These are phyloP conservation scores for Pteria penguin DNA, from an alignment of 2,888 invertebrate species.

Conservation along the genomic window DNA sequence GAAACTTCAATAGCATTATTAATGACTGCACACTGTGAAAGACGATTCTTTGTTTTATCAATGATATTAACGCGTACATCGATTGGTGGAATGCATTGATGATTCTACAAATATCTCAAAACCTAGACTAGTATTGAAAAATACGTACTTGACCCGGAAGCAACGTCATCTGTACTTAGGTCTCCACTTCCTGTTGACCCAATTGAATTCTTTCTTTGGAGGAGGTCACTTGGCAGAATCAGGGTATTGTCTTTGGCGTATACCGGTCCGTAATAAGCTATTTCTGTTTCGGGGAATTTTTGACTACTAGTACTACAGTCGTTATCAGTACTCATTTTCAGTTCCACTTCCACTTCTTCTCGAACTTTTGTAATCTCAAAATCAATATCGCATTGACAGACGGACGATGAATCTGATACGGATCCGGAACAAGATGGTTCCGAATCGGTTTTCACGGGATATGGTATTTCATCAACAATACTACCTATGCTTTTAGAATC, in stretches of 20 bases:
- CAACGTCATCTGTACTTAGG: background rate
- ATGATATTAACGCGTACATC: too few relatives aligned
- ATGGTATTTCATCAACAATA: background rate
- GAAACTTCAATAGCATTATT: too few relatives aligned
- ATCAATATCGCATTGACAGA: background rate
- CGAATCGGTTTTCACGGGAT: background rate
- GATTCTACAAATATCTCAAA: too few relatives aligned
- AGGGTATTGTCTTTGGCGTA: constrained; percentile 33
- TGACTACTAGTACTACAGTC: background rate
- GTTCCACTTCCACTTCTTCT: background rate
- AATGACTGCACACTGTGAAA: too few relatives aligned
- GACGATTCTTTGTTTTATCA: too few relatives aligned
- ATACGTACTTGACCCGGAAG: too few relatives aligned
- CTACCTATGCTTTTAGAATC: background rate
- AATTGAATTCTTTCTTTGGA: background rate
- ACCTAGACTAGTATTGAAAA: too few relatives aligned
- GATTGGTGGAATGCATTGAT: too few relatives aligned
- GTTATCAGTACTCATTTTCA: background rate
- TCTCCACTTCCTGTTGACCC: background rate
- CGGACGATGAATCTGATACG: background rate
- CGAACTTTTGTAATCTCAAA: too few relatives aligned
- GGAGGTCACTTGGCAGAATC: constrained; percentile 17
- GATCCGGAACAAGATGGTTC: background rate
- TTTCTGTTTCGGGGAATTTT: background rate
- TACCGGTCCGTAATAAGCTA: constrained; percentile 36